Percentiles rank a stretch among this genome's conserved stretches.
Conservation (phyloP, 1,140 invertebrate genomes). For the Trachymyrmex septentrionalis region DNA sequence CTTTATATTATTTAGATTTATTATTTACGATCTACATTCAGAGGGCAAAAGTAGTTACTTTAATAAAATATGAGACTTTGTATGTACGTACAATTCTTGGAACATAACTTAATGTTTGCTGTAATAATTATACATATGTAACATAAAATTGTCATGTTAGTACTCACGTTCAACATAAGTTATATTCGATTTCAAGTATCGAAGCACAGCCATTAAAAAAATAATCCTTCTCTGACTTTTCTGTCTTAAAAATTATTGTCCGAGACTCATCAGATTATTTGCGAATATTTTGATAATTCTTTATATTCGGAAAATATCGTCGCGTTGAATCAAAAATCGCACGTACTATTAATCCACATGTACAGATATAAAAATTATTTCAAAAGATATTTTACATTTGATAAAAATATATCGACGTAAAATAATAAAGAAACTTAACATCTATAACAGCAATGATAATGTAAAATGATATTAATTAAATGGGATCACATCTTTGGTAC, state of each 20-base stretch:
- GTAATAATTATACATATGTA: background rate
- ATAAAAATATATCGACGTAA: slow-evolving; percentile 39
- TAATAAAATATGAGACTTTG: slow-evolving; percentile 32
- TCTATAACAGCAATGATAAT: slow-evolving; percentile 63
- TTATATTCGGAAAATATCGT: slow-evolving; percentile 33
- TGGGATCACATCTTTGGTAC: slow-evolving; percentile 80
- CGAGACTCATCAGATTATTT: background rate
- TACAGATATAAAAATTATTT: slow-evolving; percentile 46
- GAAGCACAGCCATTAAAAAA: slow-evolving; percentile 59
- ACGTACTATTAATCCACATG: background rate
- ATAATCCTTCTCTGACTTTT: background rate
- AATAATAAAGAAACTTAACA: slow-evolving; percentile 69
- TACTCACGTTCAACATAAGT: slow-evolving; percentile 21
- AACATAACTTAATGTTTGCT: slow-evolving; percentile 18
- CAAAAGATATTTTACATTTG: slow-evolving; percentile 9
- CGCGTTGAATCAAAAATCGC: background rate
- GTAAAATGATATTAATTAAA: slow-evolving; percentile 67
- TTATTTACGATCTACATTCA: background rate
- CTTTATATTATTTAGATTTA: too few relatives aligned
- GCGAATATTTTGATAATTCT: background rate
- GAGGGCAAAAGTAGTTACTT: background rate
- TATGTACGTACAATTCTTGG: background rate
- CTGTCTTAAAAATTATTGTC: background rate
- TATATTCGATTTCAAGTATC: slow-evolving; percentile 29
- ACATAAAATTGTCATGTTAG: slow-evolving; percentile 54